phyloP scores from a whole-genome alignment of 2,888 invertebrate genomes.

The Euproctis similis region DNA sequence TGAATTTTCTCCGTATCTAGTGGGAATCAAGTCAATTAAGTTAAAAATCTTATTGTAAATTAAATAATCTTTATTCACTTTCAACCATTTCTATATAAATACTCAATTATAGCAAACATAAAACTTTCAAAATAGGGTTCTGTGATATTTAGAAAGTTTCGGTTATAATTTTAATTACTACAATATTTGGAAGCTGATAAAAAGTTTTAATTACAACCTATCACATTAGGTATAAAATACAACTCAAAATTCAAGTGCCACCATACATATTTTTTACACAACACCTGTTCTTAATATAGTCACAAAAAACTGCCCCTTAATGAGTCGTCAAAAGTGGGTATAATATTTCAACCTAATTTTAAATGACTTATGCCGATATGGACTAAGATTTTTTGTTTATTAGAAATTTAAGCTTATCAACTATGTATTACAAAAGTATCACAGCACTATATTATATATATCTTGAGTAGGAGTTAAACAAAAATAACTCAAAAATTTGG shows the following conservation, averaged over 20 bases:
- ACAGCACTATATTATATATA: conserved; percentile 1
- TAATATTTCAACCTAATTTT: conserved; percentile 1
- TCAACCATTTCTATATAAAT: neutral
- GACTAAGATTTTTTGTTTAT: neutral
- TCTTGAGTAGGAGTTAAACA: neutral
- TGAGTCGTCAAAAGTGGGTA: conserved; percentile 1
- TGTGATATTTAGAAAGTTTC: neutral
- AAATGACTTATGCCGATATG: neutral
- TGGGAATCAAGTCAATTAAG: no score
- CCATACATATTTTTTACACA: conserved; percentile 1
- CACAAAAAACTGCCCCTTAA: neutral
- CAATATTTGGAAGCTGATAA: neutral
- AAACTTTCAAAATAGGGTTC: neutral
- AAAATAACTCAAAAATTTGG: conserved; percentile 1
- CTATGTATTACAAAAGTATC: neutral
- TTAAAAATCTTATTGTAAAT: no score
- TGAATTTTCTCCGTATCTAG: neutral
- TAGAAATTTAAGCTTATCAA: neutral
- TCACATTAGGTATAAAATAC: neutral
- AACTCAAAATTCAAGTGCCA: neutral
- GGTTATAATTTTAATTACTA: conserved; percentile 1
- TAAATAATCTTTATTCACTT: no score
- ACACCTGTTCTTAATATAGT: conserved; percentile 1
- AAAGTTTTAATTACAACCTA: neutral
- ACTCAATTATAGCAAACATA: conserved; percentile 1